A percentile compares a stretch with the other conserved stretches of the same genome.
Evolutionary conservation across 2,797 vertebrate species (phyloP).

Genomic region (Balearica regulorum): DNA sequence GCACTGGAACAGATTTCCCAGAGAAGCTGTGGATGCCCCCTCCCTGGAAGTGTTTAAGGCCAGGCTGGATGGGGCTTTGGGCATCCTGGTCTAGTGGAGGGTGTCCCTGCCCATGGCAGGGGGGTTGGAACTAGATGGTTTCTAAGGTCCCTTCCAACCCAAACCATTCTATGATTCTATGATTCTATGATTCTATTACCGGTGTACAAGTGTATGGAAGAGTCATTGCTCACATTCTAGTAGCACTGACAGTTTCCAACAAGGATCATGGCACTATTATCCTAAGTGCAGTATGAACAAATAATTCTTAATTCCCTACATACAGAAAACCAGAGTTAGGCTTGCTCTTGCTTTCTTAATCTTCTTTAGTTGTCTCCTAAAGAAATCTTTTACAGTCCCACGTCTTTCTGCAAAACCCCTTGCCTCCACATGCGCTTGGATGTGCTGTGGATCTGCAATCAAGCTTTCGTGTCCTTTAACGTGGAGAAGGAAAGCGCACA

Average conservation of each 20-base stretch:
- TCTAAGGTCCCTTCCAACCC: too few species aligned
- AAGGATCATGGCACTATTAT: not conserved
- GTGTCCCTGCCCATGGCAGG: too few species aligned
- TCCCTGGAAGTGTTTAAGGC: too few species aligned
- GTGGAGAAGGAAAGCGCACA: not conserved
- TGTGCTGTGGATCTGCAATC: not conserved
- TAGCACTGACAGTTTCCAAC: not conserved
- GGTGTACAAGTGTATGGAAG: not conserved
- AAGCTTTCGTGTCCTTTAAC: not conserved
- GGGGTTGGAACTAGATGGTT: too few species aligned
- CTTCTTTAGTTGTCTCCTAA: not conserved
- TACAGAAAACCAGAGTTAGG: not conserved
- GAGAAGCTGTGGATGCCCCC: too few species aligned
- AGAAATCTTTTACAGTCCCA: not conserved
- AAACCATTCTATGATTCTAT: too few species aligned
- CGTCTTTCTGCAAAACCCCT: not conserved
- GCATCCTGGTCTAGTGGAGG: too few species aligned
- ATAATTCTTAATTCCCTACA: not conserved
- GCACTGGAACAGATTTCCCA: too few species aligned
- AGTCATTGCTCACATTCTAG: not conserved
- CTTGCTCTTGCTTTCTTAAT: not conserved
- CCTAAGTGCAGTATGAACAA: not conserved
- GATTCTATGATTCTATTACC: not conserved
- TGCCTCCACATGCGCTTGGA: not conserved
- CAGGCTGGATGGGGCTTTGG: too few species aligned